These are phyloP conservation scores for Caretta caretta DNA, from an alignment of 2,113 vertebrate species.

Conservation along the genomic window DNA sequence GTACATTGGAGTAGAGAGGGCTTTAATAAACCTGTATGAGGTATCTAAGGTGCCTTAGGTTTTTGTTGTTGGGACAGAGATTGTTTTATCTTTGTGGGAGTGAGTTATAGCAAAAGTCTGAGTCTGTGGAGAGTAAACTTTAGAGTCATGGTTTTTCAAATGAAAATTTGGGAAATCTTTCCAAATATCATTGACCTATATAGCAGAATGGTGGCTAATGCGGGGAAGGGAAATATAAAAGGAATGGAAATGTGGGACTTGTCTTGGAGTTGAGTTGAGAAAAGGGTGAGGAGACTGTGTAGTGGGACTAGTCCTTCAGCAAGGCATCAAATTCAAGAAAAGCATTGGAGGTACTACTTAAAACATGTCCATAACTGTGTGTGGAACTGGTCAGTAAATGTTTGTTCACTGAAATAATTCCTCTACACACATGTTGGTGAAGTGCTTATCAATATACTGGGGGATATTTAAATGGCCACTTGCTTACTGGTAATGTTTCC, in stretches of 20 bases:
- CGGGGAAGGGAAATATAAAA: rapidly evolving
- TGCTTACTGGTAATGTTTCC: background rate
- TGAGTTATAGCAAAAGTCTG: background rate
- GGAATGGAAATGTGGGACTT: rapidly evolving
- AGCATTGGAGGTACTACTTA: background rate
- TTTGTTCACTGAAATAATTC: rapidly evolving
- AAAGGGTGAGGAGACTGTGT: rapidly evolving
- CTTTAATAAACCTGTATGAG: background rate
- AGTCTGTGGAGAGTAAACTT: background rate
- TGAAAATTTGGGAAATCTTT: rapidly evolving
- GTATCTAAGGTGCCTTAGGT: background rate
- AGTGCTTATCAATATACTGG: background rate
- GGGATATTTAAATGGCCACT: background rate
- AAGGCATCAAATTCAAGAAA: background rate
- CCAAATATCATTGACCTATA: background rate
- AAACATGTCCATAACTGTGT: background rate
- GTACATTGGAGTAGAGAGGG: rapidly evolving
- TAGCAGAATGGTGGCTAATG: background rate
- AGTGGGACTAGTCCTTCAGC: background rate
- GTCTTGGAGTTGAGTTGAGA: background rate
- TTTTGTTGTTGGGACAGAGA: background rate
- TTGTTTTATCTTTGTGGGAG: rapidly evolving
- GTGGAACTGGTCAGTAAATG: background rate
- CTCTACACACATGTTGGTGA: background rate
- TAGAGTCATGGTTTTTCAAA: background rate